Evolutionary conservation across 1,140 invertebrate species (phyloP), one percentile per base, ranked within the genome.

Genomic region (Bombus confusus): DNA sequence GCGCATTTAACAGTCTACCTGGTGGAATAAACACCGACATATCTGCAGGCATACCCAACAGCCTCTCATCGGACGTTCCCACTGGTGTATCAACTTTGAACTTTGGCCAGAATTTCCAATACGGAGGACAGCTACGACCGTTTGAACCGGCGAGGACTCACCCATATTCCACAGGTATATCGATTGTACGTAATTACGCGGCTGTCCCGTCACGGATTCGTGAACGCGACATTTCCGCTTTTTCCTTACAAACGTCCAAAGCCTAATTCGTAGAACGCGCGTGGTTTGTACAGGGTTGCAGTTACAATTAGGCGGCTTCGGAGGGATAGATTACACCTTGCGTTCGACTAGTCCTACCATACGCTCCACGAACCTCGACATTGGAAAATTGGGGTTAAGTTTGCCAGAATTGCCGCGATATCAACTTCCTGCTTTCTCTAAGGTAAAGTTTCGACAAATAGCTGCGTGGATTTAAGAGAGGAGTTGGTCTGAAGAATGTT

Each of bases 301-400:
- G 72, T 75, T 93, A 87, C 91, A 93, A 77, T 76, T 93, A 78
- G 91, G 89, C 74, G 92, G 91, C 85, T 93, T 92, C 73, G 91
- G 87, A 64, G 94, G 92, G 81, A 92, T 94, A 89, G 91, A 94
- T 91, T 94, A 93, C 87, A 76, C 91, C 52, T 82, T 87, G 77
- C 88, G 88, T 81, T 47, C 89, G 39, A 91, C 88, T 90, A 93
- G 92, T 93, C 91, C 91, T 47, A 85, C 80, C 37, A 75, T 85
- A 73, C 92, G 88, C 79, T 85, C 89, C 41, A 71, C 86, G 71
- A 88, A 89, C 78, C 86, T 91, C 28, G 92, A 83, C 28, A 86
- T 91, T 52, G 89, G 86, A 84, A 92, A 93, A 92, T 83, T 91
- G 88, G 91, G 91, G 83, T 90, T 93, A 88, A 90, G 81, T 92